Evolutionary conservation across 2,113 vertebrate genomes (phyloP).

Genomic region (Mesitornis unicolor): DNA sequence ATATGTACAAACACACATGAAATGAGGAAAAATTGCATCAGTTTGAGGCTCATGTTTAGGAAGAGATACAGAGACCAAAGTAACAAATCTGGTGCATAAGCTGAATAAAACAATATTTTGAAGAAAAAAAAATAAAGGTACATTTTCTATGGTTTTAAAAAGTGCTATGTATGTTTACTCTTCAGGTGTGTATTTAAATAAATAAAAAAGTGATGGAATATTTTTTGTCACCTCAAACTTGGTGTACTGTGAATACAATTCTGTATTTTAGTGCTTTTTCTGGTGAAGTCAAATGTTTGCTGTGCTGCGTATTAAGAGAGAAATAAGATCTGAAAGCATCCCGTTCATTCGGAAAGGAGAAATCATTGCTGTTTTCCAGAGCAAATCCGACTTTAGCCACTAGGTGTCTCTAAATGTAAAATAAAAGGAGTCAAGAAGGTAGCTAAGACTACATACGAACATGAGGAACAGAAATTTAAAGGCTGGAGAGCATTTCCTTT

Average conservation of each 20-base stretch:
- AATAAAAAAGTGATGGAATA: neutral
- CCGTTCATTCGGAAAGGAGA: rapidly evolving
- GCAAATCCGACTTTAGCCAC: neutral
- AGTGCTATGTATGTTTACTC: neutral
- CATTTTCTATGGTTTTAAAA: neutral
- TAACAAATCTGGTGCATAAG: neutral
- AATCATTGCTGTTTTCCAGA: neutral
- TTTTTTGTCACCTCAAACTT: neutral
- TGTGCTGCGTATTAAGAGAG: neutral
- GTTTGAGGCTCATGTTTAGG: neutral
- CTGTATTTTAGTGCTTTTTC: neutral
- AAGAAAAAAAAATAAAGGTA: neutral
- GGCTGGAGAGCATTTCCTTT: neutral
- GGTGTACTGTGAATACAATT: neutral
- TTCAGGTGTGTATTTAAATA: neutral
- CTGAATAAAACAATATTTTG: neutral
- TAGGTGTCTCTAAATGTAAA: conserved; percentile 8
- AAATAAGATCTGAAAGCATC: neutral
- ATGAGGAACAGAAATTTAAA: neutral
- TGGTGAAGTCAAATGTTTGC: neutral
- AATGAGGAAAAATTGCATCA: neutral
- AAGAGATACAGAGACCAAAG: neutral
- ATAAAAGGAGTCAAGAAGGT: neutral
- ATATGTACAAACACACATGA: neutral
- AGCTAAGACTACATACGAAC: rapidly evolving